A percentile compares a stretch with the other conserved stretches of the same genome.
phyloP scores from a whole-genome alignment of 2,888 invertebrate genomes.

The Aphidius colemani region DNA sequence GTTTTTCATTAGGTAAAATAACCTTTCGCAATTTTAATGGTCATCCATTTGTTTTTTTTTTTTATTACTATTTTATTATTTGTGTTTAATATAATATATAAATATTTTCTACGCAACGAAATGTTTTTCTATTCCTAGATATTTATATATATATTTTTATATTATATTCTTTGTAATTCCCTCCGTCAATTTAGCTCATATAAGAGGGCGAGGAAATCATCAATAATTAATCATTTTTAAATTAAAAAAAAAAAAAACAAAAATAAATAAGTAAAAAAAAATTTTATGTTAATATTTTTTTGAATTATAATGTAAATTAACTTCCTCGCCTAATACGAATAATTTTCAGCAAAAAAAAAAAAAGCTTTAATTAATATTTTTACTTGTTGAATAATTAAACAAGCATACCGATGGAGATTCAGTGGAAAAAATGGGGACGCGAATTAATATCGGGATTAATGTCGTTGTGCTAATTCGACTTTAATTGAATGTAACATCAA shows the following conservation, averaged over 20 bases:
- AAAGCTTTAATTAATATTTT: not conserved
- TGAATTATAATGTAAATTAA: too few species aligned
- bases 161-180: conserved; percentile 9
- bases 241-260: too few species aligned
- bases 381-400: conserved; percentile 28
- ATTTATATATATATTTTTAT: conserved; percentile 26
- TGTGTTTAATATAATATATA: conserved; percentile 7
- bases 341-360: too few species aligned
- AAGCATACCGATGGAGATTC: conserved; percentile 45
- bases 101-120: conserved; percentile 6
- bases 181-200: conserved; percentile 1
- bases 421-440: conserved; percentile 37
- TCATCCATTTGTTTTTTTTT: conserved; percentile 43
- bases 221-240: too few species aligned
- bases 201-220: too few species aligned
- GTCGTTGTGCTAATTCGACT: conserved; percentile 49
- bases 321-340: too few species aligned
- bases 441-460: conserved; percentile 26
- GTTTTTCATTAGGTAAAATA: conserved; percentile 54
- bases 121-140: conserved; percentile 24
- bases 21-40: conserved; percentile 50
- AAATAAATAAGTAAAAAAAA: too few species aligned
- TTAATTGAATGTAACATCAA: conserved; percentile 40
- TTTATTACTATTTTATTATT: conserved; percentile 31
- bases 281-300: too few species aligned